Conservation (phyloP, 2,113 vertebrate species). For the Nesogale talazaci region DNA sequence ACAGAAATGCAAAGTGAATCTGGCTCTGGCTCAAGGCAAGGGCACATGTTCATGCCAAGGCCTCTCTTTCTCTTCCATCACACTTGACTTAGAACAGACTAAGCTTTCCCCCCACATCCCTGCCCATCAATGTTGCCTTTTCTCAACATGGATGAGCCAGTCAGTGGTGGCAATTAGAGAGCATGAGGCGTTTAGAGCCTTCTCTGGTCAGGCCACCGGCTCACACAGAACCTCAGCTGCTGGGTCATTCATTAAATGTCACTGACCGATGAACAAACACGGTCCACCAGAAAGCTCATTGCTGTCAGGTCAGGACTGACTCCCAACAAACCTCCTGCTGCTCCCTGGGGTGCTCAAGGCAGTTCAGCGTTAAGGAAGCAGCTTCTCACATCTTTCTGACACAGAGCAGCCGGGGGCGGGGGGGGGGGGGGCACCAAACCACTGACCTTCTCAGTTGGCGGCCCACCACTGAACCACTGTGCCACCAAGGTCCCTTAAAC, state of each 20-base stretch:
- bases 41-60: not conserved
- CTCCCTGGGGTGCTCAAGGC: not conserved
- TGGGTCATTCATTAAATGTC: not conserved
- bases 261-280: conserved; percentile 25
- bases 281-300: not conserved
- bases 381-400: no score
- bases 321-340: no score
- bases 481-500: no score
- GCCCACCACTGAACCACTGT: no score
- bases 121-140: no score
- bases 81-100: not conserved
- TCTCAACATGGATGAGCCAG: not conserved
- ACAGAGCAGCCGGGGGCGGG: no score
- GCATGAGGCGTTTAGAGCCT: no score
- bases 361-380: not conserved
- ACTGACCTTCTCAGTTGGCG: no score
- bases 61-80: not conserved
- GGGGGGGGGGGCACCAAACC: no score
- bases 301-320: not conserved
- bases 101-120: not conserved
- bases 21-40: not conserved
- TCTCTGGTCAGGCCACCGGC: not conserved
- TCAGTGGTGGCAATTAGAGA: no score
- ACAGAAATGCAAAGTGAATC: not conserved
- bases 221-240: not conserved